Evolutionary conservation across 1,140 invertebrate genomes (phyloP), one percentile per base, ranked within the genome.

Genomic region (Megalopta genalis): DNA sequence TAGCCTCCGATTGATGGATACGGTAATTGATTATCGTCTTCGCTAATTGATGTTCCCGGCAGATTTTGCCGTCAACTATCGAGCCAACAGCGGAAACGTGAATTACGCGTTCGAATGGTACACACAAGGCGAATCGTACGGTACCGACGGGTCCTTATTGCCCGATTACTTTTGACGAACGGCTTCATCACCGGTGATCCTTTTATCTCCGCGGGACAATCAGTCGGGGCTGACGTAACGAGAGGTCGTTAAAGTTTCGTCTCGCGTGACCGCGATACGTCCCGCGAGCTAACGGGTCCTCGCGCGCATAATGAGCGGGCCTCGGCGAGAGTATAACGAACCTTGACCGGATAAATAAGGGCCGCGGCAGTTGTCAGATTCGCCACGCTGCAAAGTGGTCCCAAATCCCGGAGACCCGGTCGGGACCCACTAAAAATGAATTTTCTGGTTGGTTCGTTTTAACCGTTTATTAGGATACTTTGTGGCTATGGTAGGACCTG

Each of bases 201-300:
- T 67, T 79, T 82, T 68, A 82, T 21, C 46, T 59, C 46, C 42
- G 42, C 67, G 57, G 68, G 70, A 71, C 64, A 60, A 80, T 80
- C 23, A 18, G 59, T 54, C 64, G 27, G 73, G 77, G 72, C 76
- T 62, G 67, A 60, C 59, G 27, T 70, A 81, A 85, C 57, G 49
- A 76, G 82, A 21, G 49, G 69, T 67, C 73, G 67, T 85, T 81
- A 73, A 77, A 66, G n/a, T 37, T 60, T 84, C 49, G 25, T 21
- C 23, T 18, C n/a, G 23, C 57, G 57, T n/a, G 37, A 42, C 23
- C 25, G 63, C 64, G 64, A 46, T 66, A 66, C 64, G n/a, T 63
- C 60, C 42, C 42, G 42, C 52, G 5, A 18, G 18, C 39, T 71
- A 54, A 63, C 68, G 67, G 67, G 39, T 27, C 27, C 59, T 27